A percentile compares a stretch with the other conserved stretches of the same genome.
phyloP scores from a whole-genome alignment of 1,140 invertebrate genomes.

The Bactericera cockerelli region DNA sequence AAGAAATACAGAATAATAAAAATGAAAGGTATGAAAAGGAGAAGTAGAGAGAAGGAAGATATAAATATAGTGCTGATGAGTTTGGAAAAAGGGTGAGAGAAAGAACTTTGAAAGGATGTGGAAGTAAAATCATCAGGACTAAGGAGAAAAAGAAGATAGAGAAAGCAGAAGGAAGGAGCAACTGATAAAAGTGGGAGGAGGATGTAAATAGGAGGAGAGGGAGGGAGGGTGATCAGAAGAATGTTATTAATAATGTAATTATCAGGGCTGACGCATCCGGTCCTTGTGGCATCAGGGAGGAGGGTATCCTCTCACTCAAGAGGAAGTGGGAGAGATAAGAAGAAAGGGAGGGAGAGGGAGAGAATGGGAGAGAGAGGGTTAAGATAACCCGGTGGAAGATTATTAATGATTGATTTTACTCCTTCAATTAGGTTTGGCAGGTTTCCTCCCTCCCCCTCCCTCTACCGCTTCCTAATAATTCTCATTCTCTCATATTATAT shows the following conservation, averaged over 20 bases:
- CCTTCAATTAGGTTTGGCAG: conserved; percentile 10
- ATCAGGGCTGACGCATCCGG: conserved; percentile 7
- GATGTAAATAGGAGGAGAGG: no score
- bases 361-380: not conserved
- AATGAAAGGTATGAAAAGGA: no score
- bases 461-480: conserved; percentile 11
- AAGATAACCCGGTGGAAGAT: conserved; percentile 1
- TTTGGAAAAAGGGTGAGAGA: not conserved
- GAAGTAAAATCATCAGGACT: no score
- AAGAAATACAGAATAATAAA: no score
- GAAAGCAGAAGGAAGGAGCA: no score
- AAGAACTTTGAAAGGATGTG: not conserved
- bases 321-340: not conserved
- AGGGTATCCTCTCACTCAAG: no score
- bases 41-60: no score
- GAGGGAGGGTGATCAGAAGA: not conserved
- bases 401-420: conserved; percentile 9
- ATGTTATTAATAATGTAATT: conserved; percentile 9
- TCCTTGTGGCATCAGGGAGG: no score
- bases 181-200: no score
- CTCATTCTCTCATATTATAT: conserved; percentile 9
- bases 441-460: conserved; percentile 12
- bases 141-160: not conserved
- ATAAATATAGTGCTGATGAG: no score
- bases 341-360: not conserved